Evolutionary conservation across 2,113 vertebrate genomes (phyloP), one percentile per base, ranked within the genome.

Genomic region (Microtus pennsylvanicus): DNA sequence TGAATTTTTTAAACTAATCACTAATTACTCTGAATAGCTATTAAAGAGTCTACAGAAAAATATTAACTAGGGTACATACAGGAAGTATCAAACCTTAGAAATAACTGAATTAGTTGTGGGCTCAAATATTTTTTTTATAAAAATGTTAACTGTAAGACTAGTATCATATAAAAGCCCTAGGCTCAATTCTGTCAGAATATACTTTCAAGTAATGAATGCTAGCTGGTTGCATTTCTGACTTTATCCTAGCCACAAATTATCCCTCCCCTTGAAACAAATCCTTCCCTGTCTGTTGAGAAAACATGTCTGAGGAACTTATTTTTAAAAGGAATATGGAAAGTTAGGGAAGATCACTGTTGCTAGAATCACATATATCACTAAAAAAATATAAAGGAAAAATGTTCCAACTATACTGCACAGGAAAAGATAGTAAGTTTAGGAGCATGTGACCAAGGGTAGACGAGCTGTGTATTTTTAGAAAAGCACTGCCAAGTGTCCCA

Each of bases 11-110:
- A 96, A 96, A 95, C 63, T 72, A 95, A 65, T 95, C 55, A 28
- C 50, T 93, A 13, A 75, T 83, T 90, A 93, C 76, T 96, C 96
- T 94, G 96, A 95, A 95, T 92, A 75, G 21, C n/a, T 93, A 13
- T 75, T 95, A 89, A 83, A 96, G 42, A 77, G 26, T 96, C 33
- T 67, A 69, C 74, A 95, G 24, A 87, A 86, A 78, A 91, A 78
- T 92, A 93, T n/a, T n/a, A 10, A 86, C 96, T 47, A 89, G 11
- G 42, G 19, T 78, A 50, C 28, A 83, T 30, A 94, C 16, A 95
- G n/a, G n/a, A 76, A 17, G 30, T n/a, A 74, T 67, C 28, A 28
- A 74, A 67, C n/a, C 89, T 89, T 80, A n/a, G 3, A 81, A 47
- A 85, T 7, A 86, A 22, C 7, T 89, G 33, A 74, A 90, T 95